Evolutionary conservation across 2,797 vertebrate species (phyloP).

Genomic region (Semotilus atromaculatus): DNA sequence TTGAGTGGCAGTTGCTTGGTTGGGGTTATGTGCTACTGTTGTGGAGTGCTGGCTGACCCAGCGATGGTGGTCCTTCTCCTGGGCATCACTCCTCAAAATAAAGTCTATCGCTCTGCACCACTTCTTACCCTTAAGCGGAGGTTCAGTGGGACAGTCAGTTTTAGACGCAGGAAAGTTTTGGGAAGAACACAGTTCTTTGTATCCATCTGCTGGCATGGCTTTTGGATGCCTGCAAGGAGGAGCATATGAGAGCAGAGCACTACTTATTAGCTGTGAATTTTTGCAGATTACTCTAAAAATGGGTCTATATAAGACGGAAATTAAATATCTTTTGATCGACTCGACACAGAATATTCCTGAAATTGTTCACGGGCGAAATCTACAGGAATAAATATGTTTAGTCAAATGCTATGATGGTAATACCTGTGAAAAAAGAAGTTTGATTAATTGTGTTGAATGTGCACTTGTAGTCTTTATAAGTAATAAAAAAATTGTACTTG

Average conservation of each 20-base stretch:
- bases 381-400: not conserved
- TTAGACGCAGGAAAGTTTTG: constrained; percentile 35
- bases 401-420: not conserved
- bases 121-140: constrained; percentile 1
- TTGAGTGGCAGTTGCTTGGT: not conserved
- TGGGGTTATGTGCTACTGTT: not conserved
- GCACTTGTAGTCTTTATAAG: not conserved
- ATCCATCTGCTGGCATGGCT: constrained; percentile 39
- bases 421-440: not conserved
- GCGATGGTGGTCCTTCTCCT: constrained; percentile 4
- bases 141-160: constrained; percentile 51
- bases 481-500: too few relatives aligned
- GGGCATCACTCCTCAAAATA: constrained; percentile 18
- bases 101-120: constrained; percentile 30
- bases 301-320: not conserved
- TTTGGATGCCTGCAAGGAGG: constrained; percentile 17
- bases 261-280: not conserved
- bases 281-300: not conserved
- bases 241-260: constrained; percentile 5
- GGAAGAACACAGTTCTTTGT: constrained; percentile 6
- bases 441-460: not conserved
- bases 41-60: constrained; percentile 13
- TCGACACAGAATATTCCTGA: not conserved
- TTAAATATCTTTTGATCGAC: not conserved
- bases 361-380: not conserved